Evolutionary conservation across 2,888 invertebrate genomes (phyloP).

Genomic region (Orthonychiurus folsomi): DNA sequence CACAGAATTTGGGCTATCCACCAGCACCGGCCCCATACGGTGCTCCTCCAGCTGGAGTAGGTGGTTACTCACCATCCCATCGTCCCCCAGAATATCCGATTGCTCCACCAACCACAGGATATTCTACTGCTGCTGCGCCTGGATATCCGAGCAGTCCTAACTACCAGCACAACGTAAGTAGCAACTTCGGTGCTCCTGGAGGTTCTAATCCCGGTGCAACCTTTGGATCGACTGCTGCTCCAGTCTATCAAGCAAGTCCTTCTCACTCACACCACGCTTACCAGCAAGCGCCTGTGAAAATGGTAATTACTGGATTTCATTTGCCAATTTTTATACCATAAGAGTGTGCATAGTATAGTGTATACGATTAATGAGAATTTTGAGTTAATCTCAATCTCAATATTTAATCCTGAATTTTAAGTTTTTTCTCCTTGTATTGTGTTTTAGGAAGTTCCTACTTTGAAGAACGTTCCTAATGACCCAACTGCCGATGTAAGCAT

Average conservation of each 20-base stretch:
- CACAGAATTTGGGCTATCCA: conserved; percentile 3
- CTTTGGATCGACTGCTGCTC: neutral
- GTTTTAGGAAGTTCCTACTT: neutral
- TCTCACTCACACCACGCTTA: neutral
- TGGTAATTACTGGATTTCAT: neutral
- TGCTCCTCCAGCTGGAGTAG: neutral
- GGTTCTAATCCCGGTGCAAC: neutral
- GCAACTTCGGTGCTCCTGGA: neutral
- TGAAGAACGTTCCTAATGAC: neutral
- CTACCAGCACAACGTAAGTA: neutral
- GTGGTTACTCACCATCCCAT: neutral
- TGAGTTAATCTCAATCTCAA: neutral
- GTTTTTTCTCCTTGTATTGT: conserved; percentile 12
- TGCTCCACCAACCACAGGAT: conserved; percentile 2
- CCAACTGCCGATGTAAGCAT: neutral
- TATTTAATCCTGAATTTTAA: conserved; percentile 6
- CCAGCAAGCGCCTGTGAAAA: neutral
- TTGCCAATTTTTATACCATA: too few species aligned
- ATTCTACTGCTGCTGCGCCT: neutral
- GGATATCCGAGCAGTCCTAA: neutral
- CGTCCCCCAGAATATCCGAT: conserved; percentile 7
- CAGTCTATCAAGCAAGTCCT: neutral
- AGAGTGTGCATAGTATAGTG: too few species aligned
- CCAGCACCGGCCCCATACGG: conserved; percentile 2
- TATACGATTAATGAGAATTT: too few species aligned